These are phyloP conservation scores for Gobio gobio DNA, from an alignment of 2,113 vertebrate genomes.

Conservation along the genomic window DNA sequence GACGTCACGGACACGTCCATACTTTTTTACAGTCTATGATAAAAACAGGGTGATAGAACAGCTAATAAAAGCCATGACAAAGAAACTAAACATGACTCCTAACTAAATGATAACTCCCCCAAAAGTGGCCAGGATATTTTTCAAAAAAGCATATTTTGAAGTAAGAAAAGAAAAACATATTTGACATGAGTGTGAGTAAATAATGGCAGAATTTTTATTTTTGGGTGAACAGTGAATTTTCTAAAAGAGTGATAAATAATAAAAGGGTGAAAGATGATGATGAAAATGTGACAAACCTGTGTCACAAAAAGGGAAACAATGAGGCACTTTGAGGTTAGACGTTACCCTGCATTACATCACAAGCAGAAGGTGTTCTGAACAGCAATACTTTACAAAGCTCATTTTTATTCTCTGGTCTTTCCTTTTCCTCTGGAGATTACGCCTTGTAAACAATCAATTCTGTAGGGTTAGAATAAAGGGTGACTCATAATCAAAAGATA, in stretches of 20 bases:
- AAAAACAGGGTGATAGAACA: no score
- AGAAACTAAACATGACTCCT: no score
- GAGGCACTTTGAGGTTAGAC: not conserved
- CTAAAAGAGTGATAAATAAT: not conserved
- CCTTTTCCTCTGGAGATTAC: conserved; percentile 15
- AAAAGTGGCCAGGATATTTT: not conserved
- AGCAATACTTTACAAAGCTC: conserved; percentile 23
- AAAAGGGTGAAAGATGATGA: conserved; percentile 23
- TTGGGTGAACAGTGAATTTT: not conserved
- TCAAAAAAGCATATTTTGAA: not conserved
- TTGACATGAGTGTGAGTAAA: not conserved
- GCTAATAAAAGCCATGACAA: no score
- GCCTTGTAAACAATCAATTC: conserved; percentile 23
- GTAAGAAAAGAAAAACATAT: not conserved
- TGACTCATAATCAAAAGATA: conserved; percentile 48
- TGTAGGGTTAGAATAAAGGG: conserved; percentile 24
- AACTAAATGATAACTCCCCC: no score
- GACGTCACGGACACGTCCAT: no score
- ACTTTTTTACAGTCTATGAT: no score
- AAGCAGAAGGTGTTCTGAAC: not conserved
- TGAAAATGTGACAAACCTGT: conserved; percentile 28
- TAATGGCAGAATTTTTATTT: not conserved
- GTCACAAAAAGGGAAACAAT: conserved; percentile 11
- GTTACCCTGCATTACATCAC: conserved; percentile 40
- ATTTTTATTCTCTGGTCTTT: conserved; percentile 28